Base-by-base conservation (phyloP, 2,797 vertebrate species). In the Anomalospiza imberbis region DNA sequence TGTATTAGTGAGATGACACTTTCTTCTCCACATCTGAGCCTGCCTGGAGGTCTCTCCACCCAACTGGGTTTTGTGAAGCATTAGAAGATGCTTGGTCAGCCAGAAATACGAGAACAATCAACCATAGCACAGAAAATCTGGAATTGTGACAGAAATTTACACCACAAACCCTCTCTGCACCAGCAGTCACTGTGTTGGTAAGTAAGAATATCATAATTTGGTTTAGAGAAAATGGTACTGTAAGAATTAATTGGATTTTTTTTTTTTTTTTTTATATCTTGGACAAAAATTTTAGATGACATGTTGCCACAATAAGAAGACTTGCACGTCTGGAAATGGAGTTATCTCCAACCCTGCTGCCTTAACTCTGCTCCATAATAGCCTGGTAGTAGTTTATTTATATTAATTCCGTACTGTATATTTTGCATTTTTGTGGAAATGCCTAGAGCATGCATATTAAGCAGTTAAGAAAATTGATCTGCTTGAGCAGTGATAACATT, bases 401-500 rank as follows among this genome's bases (percentile, higher is more conserved):
- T 85, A 85, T 91, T 88, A 88, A 76, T 85, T 86, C 88, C 3
- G 10, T 82, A 76, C 79, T 85, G 88, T 96, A 94, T 90, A 87
- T 91, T 97, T 93, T 90, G 88, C 57, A 71, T 96, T 90, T 90
- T 95, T 57, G 80, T 91, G 68, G 88, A 88, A 94, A 62, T 71
- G 94, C 95, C 96, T 95, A 34, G 40, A 95, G 94, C 93, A 48
- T 67, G 92, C 82, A 92, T 94, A 86, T 96, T 96, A 96, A 97
- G 61, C 86, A 84, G 95, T 88, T 93, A 89, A 84, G 94, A 87
- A 94, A 95, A 96, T 95, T 94, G 95, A 96, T 96, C 92, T 95
- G 80, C 84, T 66, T 88, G 79, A 94, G 88, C 87, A 89, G 83
- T 89, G 96, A 93, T 93, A 97, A 96, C 95, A 89, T 96, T 96